A percentile compares a stretch with the other conserved stretches of the same genome.
These are phyloP conservation scores for Amblyjoppa proteus DNA, from an alignment of 2,888 invertebrate species.

Conservation along the genomic window DNA sequence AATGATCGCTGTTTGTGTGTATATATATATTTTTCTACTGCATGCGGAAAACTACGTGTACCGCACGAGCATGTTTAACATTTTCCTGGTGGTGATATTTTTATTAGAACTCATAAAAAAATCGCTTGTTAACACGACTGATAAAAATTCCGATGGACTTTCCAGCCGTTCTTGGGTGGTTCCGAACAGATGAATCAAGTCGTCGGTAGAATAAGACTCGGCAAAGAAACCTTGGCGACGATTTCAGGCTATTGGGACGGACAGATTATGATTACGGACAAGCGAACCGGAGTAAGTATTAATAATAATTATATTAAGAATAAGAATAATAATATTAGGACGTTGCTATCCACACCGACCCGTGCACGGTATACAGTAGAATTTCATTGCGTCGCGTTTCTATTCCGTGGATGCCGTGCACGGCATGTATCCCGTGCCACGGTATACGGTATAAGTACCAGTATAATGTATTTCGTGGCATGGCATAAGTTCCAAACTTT, in stretches of 20 bases:
- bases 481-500: too few relatives aligned
- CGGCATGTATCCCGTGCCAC: too few relatives aligned
- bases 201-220: slow-evolving; percentile 93
- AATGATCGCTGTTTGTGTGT: slow-evolving; percentile 53
- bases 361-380: too few relatives aligned
- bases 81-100: slow-evolving; percentile 12
- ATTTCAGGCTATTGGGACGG: slow-evolving; percentile 98
- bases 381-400: too few relatives aligned
- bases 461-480: too few relatives aligned
- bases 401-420: too few relatives aligned
- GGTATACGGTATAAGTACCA: too few relatives aligned
- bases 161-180: slow-evolving; percentile 95
- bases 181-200: slow-evolving; percentile 94
- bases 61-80: slow-evolving; percentile 12
- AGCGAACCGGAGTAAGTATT: slow-evolving; percentile 89
- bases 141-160: slow-evolving; percentile 65
- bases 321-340: not conserved
- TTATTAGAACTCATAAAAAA: not conserved
- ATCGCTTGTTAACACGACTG: not conserved
- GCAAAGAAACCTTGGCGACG: slow-evolving; percentile 94
- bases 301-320: too few relatives aligned
- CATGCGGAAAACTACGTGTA: not conserved
- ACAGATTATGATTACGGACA: slow-evolving; percentile 93
- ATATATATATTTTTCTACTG: not conserved
- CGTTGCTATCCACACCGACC: too few relatives aligned